These are phyloP conservation scores for Heteromurus nitidus DNA, from an alignment of 2,888 invertebrate genomes.

Conservation along the genomic window DNA sequence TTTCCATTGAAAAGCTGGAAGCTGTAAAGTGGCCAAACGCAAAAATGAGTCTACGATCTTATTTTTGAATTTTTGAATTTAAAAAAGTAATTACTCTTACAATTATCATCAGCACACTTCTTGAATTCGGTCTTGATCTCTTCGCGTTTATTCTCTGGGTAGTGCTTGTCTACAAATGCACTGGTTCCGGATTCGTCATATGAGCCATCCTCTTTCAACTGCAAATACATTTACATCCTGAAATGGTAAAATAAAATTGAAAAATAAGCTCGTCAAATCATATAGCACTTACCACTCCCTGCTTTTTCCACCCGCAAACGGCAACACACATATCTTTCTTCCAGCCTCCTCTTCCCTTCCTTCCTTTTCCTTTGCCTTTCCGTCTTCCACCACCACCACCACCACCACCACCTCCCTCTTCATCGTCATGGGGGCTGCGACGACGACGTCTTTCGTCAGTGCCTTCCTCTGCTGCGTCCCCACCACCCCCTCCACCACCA, in stretches of 20 bases:
- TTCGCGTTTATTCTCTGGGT: slow-evolving; percentile 24
- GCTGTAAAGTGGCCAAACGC: not conserved
- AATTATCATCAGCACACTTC: slow-evolving; percentile 6
- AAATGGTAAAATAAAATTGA: not conserved
- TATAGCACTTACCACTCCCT: slow-evolving; percentile 45
- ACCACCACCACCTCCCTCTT: slow-evolving; percentile 10
- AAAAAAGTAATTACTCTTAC: slow-evolving; percentile 19
- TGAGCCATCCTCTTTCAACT: slow-evolving; percentile 29
- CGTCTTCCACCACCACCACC: not conserved
- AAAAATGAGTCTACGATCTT: slow-evolving; percentile 1
- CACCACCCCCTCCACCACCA: not conserved
- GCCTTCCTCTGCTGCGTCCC: not conserved
- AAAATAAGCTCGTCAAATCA: not conserved
- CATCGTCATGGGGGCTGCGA: slow-evolving; percentile 20
- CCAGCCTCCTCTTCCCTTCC: too few species aligned
- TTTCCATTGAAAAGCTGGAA: slow-evolving; percentile 33
- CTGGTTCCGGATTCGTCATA: slow-evolving; percentile 26
- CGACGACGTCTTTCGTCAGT: slow-evolving; percentile 35
- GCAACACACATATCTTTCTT: too few species aligned
- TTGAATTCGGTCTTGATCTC: not conserved
- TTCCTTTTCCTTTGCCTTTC: not conserved
- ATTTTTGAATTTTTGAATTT: not conserved
- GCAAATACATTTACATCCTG: not conserved
- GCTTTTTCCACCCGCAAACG: slow-evolving; percentile 46
- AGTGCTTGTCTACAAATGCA: slow-evolving; percentile 7